Evolutionary conservation across 1,140 invertebrate species (phyloP).

Genomic region (Conus ventricosus): DNA sequence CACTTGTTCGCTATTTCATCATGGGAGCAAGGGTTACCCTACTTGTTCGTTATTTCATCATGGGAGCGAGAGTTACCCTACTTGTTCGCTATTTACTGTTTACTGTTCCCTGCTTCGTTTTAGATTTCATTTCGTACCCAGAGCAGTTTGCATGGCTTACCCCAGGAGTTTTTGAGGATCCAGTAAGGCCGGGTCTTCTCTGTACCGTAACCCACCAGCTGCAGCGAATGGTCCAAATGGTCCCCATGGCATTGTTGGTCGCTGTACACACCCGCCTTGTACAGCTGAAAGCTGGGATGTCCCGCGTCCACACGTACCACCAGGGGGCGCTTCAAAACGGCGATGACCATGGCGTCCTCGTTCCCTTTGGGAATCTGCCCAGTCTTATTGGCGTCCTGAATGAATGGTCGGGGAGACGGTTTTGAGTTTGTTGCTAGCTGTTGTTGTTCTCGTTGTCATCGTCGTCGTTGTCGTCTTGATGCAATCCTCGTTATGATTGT

Average conservation of each 20-base stretch:
- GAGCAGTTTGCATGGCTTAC: conserved; percentile 33
- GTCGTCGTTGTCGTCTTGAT: background rate
- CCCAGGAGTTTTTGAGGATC: conserved; percentile 63
- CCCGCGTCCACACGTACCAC: conserved; percentile 91
- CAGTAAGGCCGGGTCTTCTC: conserved; percentile 52
- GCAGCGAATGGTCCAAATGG: conserved; percentile 78
- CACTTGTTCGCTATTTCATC: too few species aligned
- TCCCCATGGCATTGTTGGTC: conserved; percentile 67
- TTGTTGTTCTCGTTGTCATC: background rate
- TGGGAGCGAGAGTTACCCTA: too few species aligned
- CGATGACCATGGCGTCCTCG: conserved; percentile 44
- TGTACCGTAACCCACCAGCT: conserved; percentile 61
- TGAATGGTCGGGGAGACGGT: too few species aligned
- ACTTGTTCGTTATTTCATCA: too few species aligned
- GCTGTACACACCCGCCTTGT: conserved; percentile 74
- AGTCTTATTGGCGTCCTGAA: conserved; percentile 6
- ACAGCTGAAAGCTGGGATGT: conserved; percentile 85
- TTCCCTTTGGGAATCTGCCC: conserved; percentile 18
- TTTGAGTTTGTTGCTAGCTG: too few species aligned
- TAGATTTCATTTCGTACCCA: too few species aligned
- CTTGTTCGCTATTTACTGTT: too few species aligned
- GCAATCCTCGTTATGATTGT: background rate
- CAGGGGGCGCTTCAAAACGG: conserved; percentile 76
- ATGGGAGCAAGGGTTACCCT: too few species aligned
- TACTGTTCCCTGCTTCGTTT: too few species aligned